Conservation (phyloP, 1,140 invertebrate genomes). For the Drosophila equinoxialis region DNA sequence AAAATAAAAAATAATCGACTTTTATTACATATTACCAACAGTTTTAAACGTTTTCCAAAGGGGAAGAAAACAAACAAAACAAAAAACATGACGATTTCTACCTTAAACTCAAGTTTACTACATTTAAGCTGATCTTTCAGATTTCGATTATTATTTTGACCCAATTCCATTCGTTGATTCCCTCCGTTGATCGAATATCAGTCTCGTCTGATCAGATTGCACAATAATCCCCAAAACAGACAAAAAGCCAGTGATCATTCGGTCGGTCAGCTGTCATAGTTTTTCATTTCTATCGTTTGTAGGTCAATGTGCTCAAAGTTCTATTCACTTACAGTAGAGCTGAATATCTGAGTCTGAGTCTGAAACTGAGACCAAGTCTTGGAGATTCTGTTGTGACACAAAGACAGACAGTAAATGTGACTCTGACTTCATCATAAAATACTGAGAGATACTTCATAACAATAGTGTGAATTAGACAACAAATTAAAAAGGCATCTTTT, state of each 20-base stretch:
- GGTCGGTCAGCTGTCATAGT: slow-evolving; percentile 41
- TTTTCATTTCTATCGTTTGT: slow-evolving; percentile 16
- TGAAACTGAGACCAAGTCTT: not conserved
- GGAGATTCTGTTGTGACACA: slow-evolving; percentile 28
- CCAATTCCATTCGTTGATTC: slow-evolving; percentile 31
- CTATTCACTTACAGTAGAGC: not conserved
- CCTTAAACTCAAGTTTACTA: no score
- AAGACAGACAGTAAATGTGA: slow-evolving; percentile 14
- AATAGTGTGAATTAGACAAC: slow-evolving; percentile 55
- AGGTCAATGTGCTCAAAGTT: slow-evolving; percentile 44
- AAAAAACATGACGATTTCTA: no score
- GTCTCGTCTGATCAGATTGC: slow-evolving; percentile 26
- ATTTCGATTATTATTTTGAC: slow-evolving; percentile 19
- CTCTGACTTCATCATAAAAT: slow-evolving; percentile 33
- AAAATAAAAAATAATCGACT: no score
- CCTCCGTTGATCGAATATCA: not conserved
- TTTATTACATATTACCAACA: no score
- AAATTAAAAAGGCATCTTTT: slow-evolving; percentile 52
- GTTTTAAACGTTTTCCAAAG: no score
- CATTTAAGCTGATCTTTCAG: no score
- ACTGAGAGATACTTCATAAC: slow-evolving; percentile 18
- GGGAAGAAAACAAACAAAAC: no score
- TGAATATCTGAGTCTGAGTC: slow-evolving; percentile 26
- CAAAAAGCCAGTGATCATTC: slow-evolving; percentile 34
- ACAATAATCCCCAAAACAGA: slow-evolving; percentile 2